These are phyloP conservation scores for Carlito syrichta DNA, from an alignment of 2,113 vertebrate species.

Conservation along the genomic window DNA sequence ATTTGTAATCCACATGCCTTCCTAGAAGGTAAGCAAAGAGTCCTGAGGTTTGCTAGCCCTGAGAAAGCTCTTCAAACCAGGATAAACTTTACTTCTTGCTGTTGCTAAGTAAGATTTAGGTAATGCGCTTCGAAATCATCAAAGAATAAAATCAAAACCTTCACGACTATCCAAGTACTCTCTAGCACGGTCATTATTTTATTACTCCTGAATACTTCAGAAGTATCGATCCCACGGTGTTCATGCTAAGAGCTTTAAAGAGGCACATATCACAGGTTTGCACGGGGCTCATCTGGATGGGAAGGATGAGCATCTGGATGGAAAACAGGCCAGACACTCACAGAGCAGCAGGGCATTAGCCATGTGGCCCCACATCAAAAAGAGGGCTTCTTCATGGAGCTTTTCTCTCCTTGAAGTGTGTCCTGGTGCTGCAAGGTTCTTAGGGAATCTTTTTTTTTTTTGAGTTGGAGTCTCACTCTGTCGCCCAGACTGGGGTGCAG, in stretches of 20 bases:
- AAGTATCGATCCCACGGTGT: neutral
- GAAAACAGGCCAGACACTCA: neutral
- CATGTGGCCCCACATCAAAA: no score
- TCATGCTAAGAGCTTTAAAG: neutral
- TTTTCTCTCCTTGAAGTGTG: neutral
- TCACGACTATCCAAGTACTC: neutral
- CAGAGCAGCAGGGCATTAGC: neutral
- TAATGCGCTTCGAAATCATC: neutral
- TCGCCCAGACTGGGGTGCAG: no score
- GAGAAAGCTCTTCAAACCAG: neutral
- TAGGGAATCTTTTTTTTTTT: no score
- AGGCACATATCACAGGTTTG: neutral
- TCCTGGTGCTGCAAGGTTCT: neutral
- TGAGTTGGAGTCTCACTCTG: no score
- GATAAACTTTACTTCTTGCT: neutral
- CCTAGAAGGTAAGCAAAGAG: neutral
- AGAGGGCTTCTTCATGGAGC: neutral
- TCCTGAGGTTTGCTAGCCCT: neutral
- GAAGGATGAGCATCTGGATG: neutral
- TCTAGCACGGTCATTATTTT: neutral
- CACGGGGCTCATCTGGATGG: no score
- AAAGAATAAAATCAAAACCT: neutral
- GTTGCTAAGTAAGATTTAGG: neutral
- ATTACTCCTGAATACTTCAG: neutral
- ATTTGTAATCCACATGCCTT: neutral